A percentile compares a stretch with the other conserved stretches of the same genome.
Conservation (phyloP, 2,113 vertebrate genomes). For the Pelvicachromis taeniatus region DNA sequence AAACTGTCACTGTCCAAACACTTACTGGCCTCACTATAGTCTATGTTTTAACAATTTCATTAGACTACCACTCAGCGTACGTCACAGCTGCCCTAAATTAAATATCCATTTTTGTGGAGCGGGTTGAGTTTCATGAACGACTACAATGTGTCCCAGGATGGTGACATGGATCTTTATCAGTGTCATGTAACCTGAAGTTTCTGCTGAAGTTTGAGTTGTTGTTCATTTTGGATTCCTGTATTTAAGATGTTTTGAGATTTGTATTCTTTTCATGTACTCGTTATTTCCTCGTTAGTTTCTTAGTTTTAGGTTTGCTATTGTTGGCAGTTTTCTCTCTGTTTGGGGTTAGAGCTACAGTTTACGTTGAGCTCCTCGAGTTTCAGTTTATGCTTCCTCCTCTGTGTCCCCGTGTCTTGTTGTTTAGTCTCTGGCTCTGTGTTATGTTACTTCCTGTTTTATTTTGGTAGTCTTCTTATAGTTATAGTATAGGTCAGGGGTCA, state of each 20-base stretch:
- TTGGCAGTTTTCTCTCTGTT: background rate
- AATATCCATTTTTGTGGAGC: background rate
- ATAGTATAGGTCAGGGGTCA: too few species aligned
- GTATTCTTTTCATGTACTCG: background rate
- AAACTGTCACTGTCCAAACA: too few species aligned
- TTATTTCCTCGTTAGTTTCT: background rate
- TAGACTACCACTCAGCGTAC: background rate
- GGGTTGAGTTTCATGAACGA: background rate
- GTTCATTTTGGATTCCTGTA: background rate
- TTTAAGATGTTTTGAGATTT: background rate
- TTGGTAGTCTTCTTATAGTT: background rate
- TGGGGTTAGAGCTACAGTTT: background rate
- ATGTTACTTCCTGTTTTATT: background rate
- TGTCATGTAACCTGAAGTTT: fast-evolving
- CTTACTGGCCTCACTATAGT: too few species aligned
- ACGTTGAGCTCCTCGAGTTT: background rate
- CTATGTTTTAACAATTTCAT: background rate
- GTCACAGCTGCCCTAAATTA: background rate
- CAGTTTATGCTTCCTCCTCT: background rate
- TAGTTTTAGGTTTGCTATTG: background rate
- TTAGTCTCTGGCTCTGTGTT: background rate
- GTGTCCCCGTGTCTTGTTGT: background rate
- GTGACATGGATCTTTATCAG: background rate
- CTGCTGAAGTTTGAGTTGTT: background rate
- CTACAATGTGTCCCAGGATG: background rate